Evolutionary conservation across 2,113 vertebrate species (phyloP).

Genomic region (Pogona vitticeps): DNA sequence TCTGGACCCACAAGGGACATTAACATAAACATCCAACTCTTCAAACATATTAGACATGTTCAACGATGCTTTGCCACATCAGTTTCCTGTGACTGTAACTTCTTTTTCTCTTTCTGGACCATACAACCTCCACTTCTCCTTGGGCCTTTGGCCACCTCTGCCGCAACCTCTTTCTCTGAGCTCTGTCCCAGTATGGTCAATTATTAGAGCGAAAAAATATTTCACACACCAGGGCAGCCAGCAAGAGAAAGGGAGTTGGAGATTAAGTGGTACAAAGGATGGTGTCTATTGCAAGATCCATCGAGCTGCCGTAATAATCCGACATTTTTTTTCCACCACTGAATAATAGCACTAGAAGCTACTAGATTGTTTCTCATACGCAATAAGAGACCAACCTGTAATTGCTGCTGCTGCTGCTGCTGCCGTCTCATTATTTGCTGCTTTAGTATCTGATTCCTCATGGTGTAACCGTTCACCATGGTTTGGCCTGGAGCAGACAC

Average conservation of each 20-base stretch:
- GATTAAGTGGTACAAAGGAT: not conserved
- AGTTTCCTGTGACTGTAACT: not conserved
- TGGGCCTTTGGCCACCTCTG: not conserved
- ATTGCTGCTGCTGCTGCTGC: constrained; percentile 68
- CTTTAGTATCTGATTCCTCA: constrained; percentile 77
- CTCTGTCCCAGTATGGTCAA: not conserved
- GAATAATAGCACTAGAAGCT: not conserved
- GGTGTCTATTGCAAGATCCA: not conserved
- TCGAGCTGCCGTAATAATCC: not conserved
- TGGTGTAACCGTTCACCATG: constrained; percentile 71
- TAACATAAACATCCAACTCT: too few relatives aligned
- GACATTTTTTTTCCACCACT: not conserved
- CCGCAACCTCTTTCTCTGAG: not conserved
- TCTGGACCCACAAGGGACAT: not conserved
- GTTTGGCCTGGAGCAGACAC: constrained; percentile 45
- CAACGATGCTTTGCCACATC: not conserved
- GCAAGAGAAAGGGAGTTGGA: not conserved
- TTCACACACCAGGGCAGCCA: not conserved
- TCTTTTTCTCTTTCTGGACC: not conserved
- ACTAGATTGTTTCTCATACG: not conserved
- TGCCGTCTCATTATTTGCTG: constrained; percentile 78
- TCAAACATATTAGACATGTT: not conserved
- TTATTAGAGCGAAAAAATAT: not conserved
- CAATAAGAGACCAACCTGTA: constrained; percentile 41
- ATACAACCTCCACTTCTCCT: not conserved